Evolutionary conservation across 1,140 invertebrate species (phyloP), one percentile per base, ranked within the genome.

Genomic region (Pseudomyrmex cubaensis): DNA sequence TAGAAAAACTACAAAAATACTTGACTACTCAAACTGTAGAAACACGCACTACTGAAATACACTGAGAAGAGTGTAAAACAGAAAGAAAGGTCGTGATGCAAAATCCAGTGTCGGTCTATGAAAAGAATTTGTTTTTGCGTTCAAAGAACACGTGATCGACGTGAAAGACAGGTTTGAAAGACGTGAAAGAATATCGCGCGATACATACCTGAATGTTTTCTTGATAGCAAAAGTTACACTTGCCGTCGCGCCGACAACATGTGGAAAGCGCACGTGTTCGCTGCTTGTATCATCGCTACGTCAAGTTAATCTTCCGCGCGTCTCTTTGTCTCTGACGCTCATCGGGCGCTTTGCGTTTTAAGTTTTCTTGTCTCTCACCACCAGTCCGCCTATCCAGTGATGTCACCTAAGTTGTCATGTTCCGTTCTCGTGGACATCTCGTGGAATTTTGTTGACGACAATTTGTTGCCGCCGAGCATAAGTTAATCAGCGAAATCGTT

Each of bases 181-280:
- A 9, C 10, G 35, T 35, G 25, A 70, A 70, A 70, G 13, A 13
- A 44, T 54, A 20, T 4, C 15, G 25, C 17, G 50, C 17, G 50
- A 78, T 69, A 70, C 9, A 35, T n/a, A 15, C 35, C 13, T 57
- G 52, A 78, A 78, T 20, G 52, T 20, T 20, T 69, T 69, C 44
- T 15, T 57, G 25, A 9, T 44, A 25, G 35, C 44, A 13, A 17
- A 35, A 50, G 75, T 78, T 70, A 78, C 35, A 70, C 76, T 78
- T 78, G 69, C 76, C 76, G 20, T 57, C 20, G 52, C 25, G 64
- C 9, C 17, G 35, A 22, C 20, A 62, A 10, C 35, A 22, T 10
- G 20, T 70, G 15, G 52, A 70, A 70, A 78, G 64, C 15, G 17
- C 12, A 5, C 76, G 15, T 54, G 64, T 78, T 57, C 76, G 12